phyloP scores from a whole-genome alignment of 1,140 invertebrate genomes.

The Pentalonia nigronervosa region DNA sequence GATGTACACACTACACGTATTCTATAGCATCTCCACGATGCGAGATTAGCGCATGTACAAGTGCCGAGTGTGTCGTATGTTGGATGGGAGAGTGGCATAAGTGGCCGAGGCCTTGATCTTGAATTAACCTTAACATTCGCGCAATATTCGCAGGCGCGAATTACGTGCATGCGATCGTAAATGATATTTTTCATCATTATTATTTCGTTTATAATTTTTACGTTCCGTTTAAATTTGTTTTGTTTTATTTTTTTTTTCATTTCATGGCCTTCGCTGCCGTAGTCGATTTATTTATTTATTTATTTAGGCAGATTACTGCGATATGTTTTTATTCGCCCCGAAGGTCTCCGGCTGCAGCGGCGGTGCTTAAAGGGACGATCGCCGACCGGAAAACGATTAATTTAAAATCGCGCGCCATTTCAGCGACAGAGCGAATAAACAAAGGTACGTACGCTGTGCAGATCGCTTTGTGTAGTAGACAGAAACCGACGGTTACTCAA shows the following conservation, averaged over 20 bases:
- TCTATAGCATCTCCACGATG: background rate
- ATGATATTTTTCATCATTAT: background rate
- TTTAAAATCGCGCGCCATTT: background rate
- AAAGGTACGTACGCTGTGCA: background rate
- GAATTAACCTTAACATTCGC: slow-evolving; percentile 51
- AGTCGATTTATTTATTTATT: background rate
- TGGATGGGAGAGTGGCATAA: background rate
- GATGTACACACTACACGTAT: background rate
- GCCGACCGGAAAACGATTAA: slow-evolving; percentile 12
- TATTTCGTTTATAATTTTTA: background rate
- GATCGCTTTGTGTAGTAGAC: background rate
- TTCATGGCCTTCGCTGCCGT: background rate
- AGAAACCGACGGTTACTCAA: background rate
- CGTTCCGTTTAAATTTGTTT: background rate
- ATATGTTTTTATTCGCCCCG: background rate
- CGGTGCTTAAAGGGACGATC: background rate
- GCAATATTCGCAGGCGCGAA: background rate
- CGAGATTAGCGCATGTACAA: background rate
- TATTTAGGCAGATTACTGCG: background rate
- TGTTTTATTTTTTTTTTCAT: background rate
- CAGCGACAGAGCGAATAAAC: background rate
- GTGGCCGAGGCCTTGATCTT: slow-evolving; percentile 43
- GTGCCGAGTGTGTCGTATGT: background rate
- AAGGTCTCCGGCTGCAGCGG: background rate
- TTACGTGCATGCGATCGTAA: background rate